Conservation (phyloP, 2,113 vertebrate species). For the Catagonus wagneri region DNA sequence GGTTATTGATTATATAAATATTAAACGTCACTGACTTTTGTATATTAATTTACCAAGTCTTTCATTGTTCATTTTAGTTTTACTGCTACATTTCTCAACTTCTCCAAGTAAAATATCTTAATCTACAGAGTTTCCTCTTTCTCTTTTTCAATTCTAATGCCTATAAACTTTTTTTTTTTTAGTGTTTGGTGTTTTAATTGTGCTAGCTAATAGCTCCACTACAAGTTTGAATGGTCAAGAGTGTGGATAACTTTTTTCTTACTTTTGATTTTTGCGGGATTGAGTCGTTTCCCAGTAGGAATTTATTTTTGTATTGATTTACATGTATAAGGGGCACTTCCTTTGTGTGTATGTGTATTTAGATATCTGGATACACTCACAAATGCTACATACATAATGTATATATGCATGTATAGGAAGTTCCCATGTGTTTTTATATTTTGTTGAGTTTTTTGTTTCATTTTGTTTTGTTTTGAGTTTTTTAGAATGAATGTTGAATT, state of each 20-base stretch:
- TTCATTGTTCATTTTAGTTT: background rate
- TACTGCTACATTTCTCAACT: background rate
- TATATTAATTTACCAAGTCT: background rate
- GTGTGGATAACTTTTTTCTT: background rate
- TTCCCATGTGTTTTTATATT: background rate
- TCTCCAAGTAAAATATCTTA: background rate
- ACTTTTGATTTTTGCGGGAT: constrained; percentile 11
- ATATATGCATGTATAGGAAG: background rate
- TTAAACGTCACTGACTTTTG: background rate
- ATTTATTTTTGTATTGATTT: constrained; percentile 11
- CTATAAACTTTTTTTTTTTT: background rate
- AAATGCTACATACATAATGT: background rate
- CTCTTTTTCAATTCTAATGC: constrained; percentile 11
- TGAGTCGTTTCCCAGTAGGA: background rate
- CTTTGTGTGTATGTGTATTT: background rate
- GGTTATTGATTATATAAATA: background rate
- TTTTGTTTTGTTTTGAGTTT: background rate
- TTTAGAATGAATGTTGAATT: background rate
- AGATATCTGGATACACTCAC: background rate
- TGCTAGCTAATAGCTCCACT: background rate
- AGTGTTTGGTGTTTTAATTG: background rate
- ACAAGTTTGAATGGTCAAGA: background rate
- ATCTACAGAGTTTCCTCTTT: background rate
- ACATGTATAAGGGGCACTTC: background rate
- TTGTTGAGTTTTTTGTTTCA: background rate